phyloP scores from a whole-genome alignment of 1,140 invertebrate genomes.

The Belonocnema kinseyi region DNA sequence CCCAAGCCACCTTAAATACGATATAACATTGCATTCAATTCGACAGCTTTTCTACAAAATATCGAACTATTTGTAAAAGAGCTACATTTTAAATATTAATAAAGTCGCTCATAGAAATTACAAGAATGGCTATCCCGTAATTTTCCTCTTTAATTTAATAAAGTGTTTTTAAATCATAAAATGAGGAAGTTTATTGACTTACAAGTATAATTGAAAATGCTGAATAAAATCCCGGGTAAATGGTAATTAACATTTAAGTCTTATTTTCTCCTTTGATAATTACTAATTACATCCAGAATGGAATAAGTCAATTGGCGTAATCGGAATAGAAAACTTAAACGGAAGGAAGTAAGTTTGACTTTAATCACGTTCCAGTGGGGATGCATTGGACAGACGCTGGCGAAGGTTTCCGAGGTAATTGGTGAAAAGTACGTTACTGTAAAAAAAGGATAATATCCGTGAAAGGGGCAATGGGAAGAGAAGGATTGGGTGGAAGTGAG shows the following conservation, averaged over 20 bases:
- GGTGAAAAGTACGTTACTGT: background rate
- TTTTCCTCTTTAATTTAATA: too few relatives aligned
- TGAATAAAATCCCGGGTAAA: too few relatives aligned
- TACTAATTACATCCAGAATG: conserved; percentile 22
- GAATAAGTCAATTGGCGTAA: conserved; percentile 21
- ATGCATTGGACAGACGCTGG: conserved; percentile 15
- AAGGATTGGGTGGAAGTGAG: background rate
- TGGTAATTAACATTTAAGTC: background rate
- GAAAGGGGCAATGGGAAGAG: background rate
- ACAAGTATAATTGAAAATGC: too few relatives aligned
- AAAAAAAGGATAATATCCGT: background rate
- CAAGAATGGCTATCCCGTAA: too few relatives aligned
- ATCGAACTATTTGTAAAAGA: too few relatives aligned
- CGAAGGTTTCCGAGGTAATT: conserved; percentile 19
- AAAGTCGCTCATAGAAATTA: too few relatives aligned
- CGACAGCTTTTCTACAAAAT: too few relatives aligned
- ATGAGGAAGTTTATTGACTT: too few relatives aligned
- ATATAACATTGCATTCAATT: too few relatives aligned
- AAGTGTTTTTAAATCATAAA: too few relatives aligned
- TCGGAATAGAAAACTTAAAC: conserved; percentile 16
- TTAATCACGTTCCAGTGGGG: conserved; percentile 12
- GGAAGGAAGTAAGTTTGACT: conserved; percentile 29
- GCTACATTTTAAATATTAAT: too few relatives aligned
- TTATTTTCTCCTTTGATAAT: conserved; percentile 1
- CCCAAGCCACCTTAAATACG: too few relatives aligned